Evolutionary conservation across 2,888 invertebrate species (phyloP).

Genomic region (Belgica antarctica): DNA sequence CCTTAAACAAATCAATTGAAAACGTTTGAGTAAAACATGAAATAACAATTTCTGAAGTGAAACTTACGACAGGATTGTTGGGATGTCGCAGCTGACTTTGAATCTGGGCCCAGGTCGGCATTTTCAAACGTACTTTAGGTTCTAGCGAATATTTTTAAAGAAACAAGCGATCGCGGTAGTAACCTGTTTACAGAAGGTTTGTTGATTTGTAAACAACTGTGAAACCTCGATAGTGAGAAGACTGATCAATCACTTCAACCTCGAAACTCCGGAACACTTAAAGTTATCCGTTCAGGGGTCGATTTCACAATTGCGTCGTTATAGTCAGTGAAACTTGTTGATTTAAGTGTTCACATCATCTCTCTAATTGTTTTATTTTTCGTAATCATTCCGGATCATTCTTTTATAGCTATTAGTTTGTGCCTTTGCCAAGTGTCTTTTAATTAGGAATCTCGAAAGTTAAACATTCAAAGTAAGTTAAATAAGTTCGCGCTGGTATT

Average conservation of each 20-base stretch:
- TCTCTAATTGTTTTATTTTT: not conserved
- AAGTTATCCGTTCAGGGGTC: too few relatives aligned
- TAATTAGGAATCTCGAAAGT: not conserved
- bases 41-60: conserved; percentile 23
- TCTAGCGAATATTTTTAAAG: not conserved
- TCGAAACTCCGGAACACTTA: too few relatives aligned
- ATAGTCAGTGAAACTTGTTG: conserved; percentile 1
- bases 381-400: not conserved
- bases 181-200: too few relatives aligned
- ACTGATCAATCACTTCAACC: too few relatives aligned
- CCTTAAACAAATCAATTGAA: conserved; percentile 8
- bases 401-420: not conserved
- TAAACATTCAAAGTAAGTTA: not conserved
- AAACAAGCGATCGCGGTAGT: too few relatives aligned
- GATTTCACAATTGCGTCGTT: too few relatives aligned
- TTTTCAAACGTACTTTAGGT: too few relatives aligned
- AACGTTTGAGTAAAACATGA: not conserved
- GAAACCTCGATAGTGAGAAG: too few relatives aligned
- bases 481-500: not conserved
- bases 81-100: conserved; percentile 84
- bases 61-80: conserved; percentile 87
- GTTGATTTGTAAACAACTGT: too few relatives aligned
- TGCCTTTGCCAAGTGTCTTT: not conserved
- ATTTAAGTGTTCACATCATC: not conserved
- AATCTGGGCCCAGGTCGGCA: conserved; percentile 95